Base-by-base conservation (phyloP, 2,888 invertebrate genomes). In the Nesidiocoris tenuis region DNA sequence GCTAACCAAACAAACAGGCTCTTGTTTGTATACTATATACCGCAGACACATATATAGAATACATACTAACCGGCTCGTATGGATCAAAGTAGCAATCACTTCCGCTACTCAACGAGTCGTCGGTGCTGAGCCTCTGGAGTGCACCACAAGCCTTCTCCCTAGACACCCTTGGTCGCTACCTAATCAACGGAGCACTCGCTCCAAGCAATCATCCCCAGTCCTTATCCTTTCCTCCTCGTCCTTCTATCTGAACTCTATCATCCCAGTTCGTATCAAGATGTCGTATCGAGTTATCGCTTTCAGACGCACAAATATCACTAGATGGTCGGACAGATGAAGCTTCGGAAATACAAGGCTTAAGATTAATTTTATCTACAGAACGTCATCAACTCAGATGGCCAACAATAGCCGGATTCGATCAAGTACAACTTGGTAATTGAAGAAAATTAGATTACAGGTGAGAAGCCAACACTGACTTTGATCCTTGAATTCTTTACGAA, bases 81-180 rank as follows among this genome's bases (percentile, higher is more conserved):
- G 61, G 72, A 72, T 72, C 72, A 72, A 72, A 72, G 72, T 72
- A 21, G 61, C 72, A 72, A 72, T 72, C 72, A 72, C 63, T 72
- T 72, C 72, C 72, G 72, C 72, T 25, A 72, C 72, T 72, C 61
- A 72, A 21, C n/a, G 5, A 39, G 39, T 12, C 39, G 3, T 12
- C 39, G 39, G 39, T n/a, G n/a, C n/a, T n/a, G n/a, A n/a, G n/a
- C n/a, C n/a, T n/a, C n/a, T n/a, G n/a, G n/a, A n/a, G n/a, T n/a
- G n/a, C n/a, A n/a, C n/a, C n/a, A n/a, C n/a, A n/a, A 39, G 39
- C 12, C 5, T 12, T 39, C 3, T 39, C 39, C 39, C 39, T 39
- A 39, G 39, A 12, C 39, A 12, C 39, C 39, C 39, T 39, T 12
- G 3, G 5, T 3, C 5, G 3, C 39, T 3, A 7, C 3, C 39